phyloP scores from a whole-genome alignment of 2,888 invertebrate species.

The Aphidoletes aphidimyza region DNA sequence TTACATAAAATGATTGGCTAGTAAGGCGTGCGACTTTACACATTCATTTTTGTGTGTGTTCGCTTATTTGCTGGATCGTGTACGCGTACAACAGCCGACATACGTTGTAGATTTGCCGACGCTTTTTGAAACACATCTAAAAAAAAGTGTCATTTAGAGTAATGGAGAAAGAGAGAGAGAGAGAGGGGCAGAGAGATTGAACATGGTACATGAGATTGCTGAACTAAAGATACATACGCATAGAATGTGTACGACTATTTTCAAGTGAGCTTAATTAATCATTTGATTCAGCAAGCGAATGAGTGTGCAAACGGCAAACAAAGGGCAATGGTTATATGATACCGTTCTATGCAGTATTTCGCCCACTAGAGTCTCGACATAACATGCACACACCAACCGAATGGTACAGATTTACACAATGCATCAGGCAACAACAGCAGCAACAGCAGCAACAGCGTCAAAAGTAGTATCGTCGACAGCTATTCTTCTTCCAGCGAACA shows the following conservation, averaged over 20 bases:
- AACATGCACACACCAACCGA: background rate
- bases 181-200: background rate
- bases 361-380: constrained; percentile 30
- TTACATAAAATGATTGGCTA: constrained; percentile 11
- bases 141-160: background rate
- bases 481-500: constrained; percentile 33
- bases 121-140: no score
- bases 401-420: no score
- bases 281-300: background rate
- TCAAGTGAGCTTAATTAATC: constrained; percentile 33
- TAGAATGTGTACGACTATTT: background rate
- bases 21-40: background rate
- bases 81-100: no score
- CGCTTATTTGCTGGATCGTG: background rate
- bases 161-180: background rate
- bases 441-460: no score
- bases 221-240: background rate
- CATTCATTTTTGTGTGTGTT: background rate
- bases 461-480: background rate
- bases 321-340: background rate
- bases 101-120: no score
- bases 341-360: background rate
- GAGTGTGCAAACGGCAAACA: background rate
- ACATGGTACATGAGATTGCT: background rate
- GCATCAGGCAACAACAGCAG: no score